A percentile compares a stretch with the other conserved stretches of the same genome.
phyloP scores from a whole-genome alignment of 2,797 vertebrate genomes.

The Microtus obscurus region DNA sequence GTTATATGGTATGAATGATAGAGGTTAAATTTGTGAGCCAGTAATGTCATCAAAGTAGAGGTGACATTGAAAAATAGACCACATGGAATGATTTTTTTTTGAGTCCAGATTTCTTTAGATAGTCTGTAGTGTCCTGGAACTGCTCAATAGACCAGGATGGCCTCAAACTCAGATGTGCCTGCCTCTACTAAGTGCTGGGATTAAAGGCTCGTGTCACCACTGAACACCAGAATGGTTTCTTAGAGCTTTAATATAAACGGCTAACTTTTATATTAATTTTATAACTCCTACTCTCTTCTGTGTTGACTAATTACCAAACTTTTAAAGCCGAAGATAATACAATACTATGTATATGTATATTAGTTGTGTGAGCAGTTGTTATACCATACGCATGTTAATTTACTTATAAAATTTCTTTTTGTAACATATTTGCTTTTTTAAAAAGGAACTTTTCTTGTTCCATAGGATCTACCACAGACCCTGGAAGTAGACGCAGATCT shows the following conservation, averaged over 20 bases:
- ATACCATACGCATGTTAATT: not conserved
- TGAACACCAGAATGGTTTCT: not conserved
- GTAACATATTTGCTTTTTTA: not conserved
- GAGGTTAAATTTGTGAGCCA: not conserved
- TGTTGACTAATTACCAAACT: constrained; percentile 9
- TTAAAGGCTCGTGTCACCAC: not conserved
- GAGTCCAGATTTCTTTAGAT: too few species aligned
- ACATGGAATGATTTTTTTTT: not conserved
- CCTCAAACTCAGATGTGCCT: not conserved
- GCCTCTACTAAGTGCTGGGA: not conserved
- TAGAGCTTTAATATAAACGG: not conserved
- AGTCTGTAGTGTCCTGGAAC: not conserved
- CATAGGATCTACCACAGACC: constrained; percentile 96
- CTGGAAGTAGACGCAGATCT: constrained; percentile 98
- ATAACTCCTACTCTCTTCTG: not conserved
- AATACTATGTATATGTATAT: fast-evolving
- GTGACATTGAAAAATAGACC: constrained; percentile 14
- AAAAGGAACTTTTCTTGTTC: constrained; percentile 71
- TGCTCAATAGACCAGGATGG: not conserved
- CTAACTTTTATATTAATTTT: not conserved
- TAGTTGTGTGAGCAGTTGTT: not conserved
- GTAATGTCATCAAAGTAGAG: not conserved
- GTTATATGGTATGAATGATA: not conserved
- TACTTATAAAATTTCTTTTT: constrained; percentile 22
- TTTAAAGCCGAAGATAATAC: constrained; percentile 24